Conservation (phyloP, 2,113 vertebrate species). For the Melanostigma gelatinosum region DNA sequence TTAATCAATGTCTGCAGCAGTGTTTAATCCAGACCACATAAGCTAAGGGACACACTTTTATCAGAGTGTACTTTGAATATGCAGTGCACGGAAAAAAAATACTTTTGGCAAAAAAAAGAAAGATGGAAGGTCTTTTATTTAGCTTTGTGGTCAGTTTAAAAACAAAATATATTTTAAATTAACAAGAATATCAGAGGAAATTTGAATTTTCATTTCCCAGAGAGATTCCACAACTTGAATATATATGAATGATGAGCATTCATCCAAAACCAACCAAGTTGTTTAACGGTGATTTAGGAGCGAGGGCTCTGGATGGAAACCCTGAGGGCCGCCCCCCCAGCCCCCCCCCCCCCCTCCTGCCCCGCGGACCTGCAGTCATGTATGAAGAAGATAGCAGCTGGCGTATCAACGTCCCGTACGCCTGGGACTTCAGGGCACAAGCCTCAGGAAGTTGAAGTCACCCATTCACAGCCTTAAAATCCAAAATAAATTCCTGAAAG, state of each 20-base stretch:
- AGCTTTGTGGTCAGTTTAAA: background rate
- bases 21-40: conserved; percentile 27
- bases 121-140: conserved; percentile 20
- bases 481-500: conserved; percentile 29
- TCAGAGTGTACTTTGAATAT: conserved; percentile 21
- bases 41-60: conserved; percentile 20
- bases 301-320: conserved; percentile 39
- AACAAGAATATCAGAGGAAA: conserved; percentile 12
- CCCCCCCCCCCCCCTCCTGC: conserved; percentile 2
- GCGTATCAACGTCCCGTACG: conserved; percentile 40
- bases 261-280: conserved; percentile 68
- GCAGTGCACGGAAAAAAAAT: background rate
- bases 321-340: conserved; percentile 42
- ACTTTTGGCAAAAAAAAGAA: conserved; percentile 10
- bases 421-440: conserved; percentile 56
- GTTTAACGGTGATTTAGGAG: conserved; percentile 56
- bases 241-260: conserved; percentile 49
- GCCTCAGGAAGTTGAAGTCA: conserved; percentile 43
- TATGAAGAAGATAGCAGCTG: conserved; percentile 74
- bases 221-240: conserved; percentile 38
- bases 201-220: conserved; percentile 34
- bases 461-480: conserved; percentile 40
- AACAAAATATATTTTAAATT: conserved; percentile 1
- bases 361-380: conserved; percentile 59
- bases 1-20: conserved; percentile 28